phyloP scores from a whole-genome alignment of 2,888 invertebrate species.

The Cylloceria caligata region DNA sequence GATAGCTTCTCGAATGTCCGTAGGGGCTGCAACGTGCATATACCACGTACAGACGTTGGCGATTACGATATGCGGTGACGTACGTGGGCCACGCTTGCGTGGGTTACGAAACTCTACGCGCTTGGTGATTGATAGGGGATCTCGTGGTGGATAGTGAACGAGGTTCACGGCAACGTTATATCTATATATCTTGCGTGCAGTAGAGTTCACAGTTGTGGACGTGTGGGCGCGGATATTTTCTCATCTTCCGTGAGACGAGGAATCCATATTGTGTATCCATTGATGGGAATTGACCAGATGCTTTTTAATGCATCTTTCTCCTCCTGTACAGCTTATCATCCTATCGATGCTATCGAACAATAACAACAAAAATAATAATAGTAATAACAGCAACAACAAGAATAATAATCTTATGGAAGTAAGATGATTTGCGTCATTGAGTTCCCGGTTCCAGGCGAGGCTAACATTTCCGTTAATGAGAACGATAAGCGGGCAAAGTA shows the following conservation, averaged over 20 bases:
- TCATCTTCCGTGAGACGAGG: constrained; percentile 29
- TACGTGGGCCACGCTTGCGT: constrained; percentile 55
- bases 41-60: constrained; percentile 33
- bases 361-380: not conserved
- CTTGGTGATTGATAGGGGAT: constrained; percentile 62
- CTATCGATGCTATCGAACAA: not conserved
- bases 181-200: not conserved
- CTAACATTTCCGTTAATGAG: too few relatives aligned
- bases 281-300: constrained; percentile 29
- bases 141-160: constrained; percentile 53
- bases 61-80: constrained; percentile 63
- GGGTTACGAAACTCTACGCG: constrained; percentile 48
- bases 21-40: constrained; percentile 22
- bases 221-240: constrained; percentile 44
- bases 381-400: not conserved
- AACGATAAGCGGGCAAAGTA: too few relatives aligned
- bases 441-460: too few relatives aligned
- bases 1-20: constrained; percentile 61
- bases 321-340: not conserved
- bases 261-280: not conserved
- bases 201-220: not conserved
- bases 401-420: not conserved
- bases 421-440: too few relatives aligned
- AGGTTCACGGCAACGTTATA: constrained; percentile 26
- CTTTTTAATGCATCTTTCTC: constrained; percentile 18